Conservation (phyloP, 2,888 invertebrate species). For the Drosophila vallismaia region DNA sequence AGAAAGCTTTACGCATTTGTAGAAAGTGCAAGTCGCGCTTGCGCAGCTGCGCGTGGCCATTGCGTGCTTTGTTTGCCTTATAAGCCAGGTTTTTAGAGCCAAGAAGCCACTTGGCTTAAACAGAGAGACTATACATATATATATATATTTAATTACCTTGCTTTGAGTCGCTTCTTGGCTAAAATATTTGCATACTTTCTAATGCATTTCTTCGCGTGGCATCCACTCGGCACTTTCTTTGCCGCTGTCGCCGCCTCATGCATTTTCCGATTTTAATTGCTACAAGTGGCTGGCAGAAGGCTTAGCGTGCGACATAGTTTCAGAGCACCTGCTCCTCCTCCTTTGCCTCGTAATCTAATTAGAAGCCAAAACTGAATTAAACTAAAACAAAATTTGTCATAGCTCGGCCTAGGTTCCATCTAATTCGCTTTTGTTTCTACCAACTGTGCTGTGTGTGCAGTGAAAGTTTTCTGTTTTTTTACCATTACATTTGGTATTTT, state of each 20-base stretch:
- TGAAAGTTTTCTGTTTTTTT: constrained; percentile 70
- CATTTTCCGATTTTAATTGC: constrained; percentile 68
- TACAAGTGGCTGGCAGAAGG: constrained; percentile 25
- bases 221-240: constrained; percentile 39
- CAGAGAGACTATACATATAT: constrained; percentile 9
- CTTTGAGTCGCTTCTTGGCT: constrained; percentile 28
- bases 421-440: constrained; percentile 44
- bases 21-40: constrained; percentile 76
- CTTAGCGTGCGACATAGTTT: constrained; percentile 72
- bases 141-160: constrained; percentile 70
- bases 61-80: constrained; percentile 77
- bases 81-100: constrained; percentile 40
- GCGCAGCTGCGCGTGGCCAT: constrained; percentile 73
- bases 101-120: constrained; percentile 4
- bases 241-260: constrained; percentile 36
- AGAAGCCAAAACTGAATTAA: constrained; percentile 74
- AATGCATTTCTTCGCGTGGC: constrained; percentile 60
- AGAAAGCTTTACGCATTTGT: constrained; percentile 72
- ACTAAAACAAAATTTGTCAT: constrained; percentile 49
- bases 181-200: constrained; percentile 77
- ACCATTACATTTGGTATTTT: constrained; percentile 66
- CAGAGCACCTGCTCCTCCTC: constrained; percentile 2
- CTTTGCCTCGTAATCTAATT: constrained; percentile 62
- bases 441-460: constrained; percentile 27
- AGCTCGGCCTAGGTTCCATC: constrained; percentile 13